Evolutionary conservation across 2,113 vertebrate genomes (phyloP).

Genomic region (Hippocampus comes): DNA sequence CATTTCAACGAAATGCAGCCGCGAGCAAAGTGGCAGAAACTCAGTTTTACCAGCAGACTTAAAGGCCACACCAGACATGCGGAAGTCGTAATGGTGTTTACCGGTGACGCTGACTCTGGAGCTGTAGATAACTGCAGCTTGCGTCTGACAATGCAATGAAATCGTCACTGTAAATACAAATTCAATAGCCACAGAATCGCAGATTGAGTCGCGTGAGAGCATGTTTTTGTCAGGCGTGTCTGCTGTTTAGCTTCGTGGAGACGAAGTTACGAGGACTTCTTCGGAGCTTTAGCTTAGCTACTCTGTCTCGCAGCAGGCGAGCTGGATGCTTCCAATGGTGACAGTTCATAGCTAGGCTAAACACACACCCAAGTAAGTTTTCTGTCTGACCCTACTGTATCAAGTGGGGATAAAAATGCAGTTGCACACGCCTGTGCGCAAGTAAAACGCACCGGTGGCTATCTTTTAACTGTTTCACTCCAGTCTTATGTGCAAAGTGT

Average conservation of each 20-base stretch:
- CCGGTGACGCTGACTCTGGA: slow-evolving; percentile 57
- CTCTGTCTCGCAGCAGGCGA: slow-evolving; percentile 17
- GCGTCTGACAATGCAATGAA: slow-evolving; percentile 26
- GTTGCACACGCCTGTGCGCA: not conserved
- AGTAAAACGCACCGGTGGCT: not conserved
- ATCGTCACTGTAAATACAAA: slow-evolving; percentile 4
- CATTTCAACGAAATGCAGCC: not conserved
- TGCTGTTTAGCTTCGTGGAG: not conserved
- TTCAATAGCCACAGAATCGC: slow-evolving; percentile 2
- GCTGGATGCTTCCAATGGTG: slow-evolving; percentile 13
- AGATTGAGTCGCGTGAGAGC: not conserved
- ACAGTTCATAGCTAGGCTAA: slow-evolving; percentile 28
- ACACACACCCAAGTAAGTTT: slow-evolving; percentile 12
- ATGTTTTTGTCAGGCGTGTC: not conserved
- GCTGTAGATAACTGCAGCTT: slow-evolving; percentile 41
- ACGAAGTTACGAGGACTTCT: slow-evolving; percentile 27
- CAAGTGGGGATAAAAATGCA: not conserved
- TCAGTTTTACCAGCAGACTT: not conserved
- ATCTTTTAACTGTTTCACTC: not conserved
- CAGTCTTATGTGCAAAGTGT: not conserved
- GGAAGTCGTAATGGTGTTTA: slow-evolving; percentile 65
- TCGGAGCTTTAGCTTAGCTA: slow-evolving; percentile 53
- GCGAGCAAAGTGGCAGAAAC: fast-evolving
- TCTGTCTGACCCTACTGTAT: not conserved
- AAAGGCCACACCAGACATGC: slow-evolving; percentile 51